These are phyloP conservation scores for Mobula hypostoma DNA, from an alignment of 2,113 vertebrate species.

Conservation along the genomic window DNA sequence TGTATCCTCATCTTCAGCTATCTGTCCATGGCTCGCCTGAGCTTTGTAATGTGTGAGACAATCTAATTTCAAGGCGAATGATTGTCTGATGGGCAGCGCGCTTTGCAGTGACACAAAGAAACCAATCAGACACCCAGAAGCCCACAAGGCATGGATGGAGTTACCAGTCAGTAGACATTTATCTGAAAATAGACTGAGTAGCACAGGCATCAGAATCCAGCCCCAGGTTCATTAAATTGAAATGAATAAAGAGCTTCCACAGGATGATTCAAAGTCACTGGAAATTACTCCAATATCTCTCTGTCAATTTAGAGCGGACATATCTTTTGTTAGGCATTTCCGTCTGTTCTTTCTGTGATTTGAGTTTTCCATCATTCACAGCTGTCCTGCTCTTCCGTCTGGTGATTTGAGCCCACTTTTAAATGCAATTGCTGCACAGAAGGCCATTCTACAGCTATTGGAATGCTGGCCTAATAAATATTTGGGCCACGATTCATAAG, in stretches of 20 bases:
- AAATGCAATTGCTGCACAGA: no score
- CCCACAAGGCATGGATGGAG: no score
- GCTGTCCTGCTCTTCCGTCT: not conserved
- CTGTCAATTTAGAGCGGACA: not conserved
- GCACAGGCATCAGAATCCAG: no score
- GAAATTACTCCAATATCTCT: not conserved
- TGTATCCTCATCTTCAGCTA: not conserved
- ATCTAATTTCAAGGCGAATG: not conserved
- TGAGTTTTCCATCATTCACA: not conserved
- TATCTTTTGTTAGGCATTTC: no score
- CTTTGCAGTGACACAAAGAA: no score
- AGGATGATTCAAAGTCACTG: not conserved
- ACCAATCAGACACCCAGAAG: no score
- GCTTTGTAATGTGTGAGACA: not conserved
- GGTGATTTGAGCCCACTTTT: not conserved
- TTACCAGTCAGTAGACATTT: no score
- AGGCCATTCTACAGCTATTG: no score
- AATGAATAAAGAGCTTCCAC: not conserved
- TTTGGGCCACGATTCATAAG: no score
- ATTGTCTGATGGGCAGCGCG: no score
- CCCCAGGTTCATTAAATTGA: not conserved
- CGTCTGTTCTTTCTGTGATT: not conserved
- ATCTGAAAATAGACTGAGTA: no score
- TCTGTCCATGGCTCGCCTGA: not conserved
- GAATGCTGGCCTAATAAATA: no score